phyloP scores from a whole-genome alignment of 2,797 vertebrate species.

The Scolopax rusticola region DNA sequence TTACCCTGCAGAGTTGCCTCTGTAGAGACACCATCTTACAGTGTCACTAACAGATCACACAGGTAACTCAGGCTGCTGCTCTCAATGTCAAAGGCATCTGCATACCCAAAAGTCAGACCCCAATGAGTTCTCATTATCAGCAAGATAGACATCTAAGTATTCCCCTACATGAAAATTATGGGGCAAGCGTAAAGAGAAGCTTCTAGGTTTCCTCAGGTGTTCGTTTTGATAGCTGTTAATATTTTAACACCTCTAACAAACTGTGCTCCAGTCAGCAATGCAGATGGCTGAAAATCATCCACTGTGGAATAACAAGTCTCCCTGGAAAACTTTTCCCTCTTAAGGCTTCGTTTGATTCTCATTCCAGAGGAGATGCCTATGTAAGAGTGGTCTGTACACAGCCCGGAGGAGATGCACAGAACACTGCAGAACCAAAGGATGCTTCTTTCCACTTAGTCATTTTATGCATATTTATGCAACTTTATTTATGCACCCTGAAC shows the following conservation, averaged over 20 bases:
- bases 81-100: neutral
- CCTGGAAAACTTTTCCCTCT: neutral
- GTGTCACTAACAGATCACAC: neutral
- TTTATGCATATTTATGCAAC: neutral
- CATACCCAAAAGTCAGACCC: neutral
- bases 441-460: neutral
- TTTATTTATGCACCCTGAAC: slow-evolving; percentile 1
- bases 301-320: neutral
- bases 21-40: neutral
- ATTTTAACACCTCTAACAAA: neutral
- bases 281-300: neutral
- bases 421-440: neutral
- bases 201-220: neutral
- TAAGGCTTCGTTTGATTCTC: neutral
- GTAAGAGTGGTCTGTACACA: neutral
- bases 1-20: neutral
- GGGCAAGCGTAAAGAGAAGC: neutral
- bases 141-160: neutral
- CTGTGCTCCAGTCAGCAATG: neutral
- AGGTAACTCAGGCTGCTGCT: slow-evolving; percentile 7
- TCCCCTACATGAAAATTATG: neutral
- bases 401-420: neutral
- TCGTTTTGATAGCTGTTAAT: neutral
- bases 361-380: neutral
- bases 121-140: neutral